A percentile compares a stretch with the other conserved stretches of the same genome.
Conservation (phyloP, 2,113 vertebrate species). For the Hepsetus odoe region DNA sequence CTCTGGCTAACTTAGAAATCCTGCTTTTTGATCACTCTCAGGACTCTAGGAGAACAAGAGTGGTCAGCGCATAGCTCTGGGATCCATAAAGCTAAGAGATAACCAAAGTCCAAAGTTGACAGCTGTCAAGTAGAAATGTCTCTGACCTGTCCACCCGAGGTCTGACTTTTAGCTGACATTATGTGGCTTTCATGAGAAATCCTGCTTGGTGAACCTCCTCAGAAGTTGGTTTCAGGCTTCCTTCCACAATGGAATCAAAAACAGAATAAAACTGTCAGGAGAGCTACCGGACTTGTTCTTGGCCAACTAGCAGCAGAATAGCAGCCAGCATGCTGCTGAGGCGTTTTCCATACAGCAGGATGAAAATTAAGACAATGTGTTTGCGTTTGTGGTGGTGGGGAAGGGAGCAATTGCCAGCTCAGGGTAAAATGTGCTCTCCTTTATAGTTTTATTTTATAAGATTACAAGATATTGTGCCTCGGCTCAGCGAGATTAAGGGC, state of each 20-base stretch:
- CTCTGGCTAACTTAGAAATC: not conserved
- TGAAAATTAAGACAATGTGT: not conserved
- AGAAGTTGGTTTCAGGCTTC: not conserved
- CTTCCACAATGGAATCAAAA: not conserved
- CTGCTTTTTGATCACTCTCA: not conserved
- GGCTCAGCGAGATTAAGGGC: not conserved
- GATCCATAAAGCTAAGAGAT: not conserved
- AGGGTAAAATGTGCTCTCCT: not conserved
- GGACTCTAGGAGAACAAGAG: not conserved
- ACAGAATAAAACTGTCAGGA: not conserved
- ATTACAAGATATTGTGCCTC: not conserved
- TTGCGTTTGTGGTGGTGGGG: not conserved
- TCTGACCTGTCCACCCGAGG: not conserved
- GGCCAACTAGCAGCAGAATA: not conserved
- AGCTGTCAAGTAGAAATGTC: not conserved
- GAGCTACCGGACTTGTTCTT: not conserved
- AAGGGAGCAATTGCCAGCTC: not conserved
- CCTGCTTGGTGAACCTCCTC: not conserved
- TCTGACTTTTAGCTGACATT: no score
- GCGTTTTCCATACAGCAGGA: not conserved
- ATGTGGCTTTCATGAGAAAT: not conserved
- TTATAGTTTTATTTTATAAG: slow-evolving; percentile 2
- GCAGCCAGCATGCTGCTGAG: not conserved
- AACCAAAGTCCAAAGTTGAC: not conserved
- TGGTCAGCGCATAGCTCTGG: not conserved